Conservation (phyloP, 2,113 vertebrate genomes). For the Eidolon helvum region DNA sequence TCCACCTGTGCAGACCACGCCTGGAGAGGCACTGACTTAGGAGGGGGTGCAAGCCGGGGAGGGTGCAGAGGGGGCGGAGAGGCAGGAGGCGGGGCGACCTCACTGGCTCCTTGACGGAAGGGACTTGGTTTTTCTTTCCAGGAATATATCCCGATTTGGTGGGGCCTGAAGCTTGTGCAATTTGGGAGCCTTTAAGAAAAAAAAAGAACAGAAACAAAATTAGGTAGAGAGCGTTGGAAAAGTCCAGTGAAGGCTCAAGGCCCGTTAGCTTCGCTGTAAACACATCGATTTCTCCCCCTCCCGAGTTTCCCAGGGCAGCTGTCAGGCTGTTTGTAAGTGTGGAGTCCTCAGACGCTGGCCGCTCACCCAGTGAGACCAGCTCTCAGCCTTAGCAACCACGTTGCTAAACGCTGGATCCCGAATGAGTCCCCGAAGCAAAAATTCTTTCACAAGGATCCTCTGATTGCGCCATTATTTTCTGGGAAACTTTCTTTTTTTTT, state of each 20-base stretch:
- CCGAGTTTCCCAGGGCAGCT: fast-evolving
- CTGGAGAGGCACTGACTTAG: too few relatives aligned
- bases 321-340: fast-evolving
- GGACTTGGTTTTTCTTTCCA: background rate
- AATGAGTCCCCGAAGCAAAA: background rate
- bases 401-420: background rate
- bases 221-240: background rate
- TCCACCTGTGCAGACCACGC: background rate
- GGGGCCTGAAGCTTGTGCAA: background rate
- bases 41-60: background rate
- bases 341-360: background rate
- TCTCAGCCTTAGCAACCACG: fast-evolving
- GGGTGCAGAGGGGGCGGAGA: fast-evolving
- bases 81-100: fast-evolving
- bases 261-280: too few relatives aligned
- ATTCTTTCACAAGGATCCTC: background rate
- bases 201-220: background rate
- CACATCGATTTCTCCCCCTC: fast-evolving
- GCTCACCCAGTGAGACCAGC: background rate
- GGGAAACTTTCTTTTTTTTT: background rate
- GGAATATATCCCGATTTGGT: background rate
- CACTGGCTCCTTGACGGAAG: background rate
- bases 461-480: background rate
- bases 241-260: background rate
- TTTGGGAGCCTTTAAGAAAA: background rate